Conservation (phyloP, 92 coral and sea anemone genomes). For the Zoanthus sociatus region DNA sequence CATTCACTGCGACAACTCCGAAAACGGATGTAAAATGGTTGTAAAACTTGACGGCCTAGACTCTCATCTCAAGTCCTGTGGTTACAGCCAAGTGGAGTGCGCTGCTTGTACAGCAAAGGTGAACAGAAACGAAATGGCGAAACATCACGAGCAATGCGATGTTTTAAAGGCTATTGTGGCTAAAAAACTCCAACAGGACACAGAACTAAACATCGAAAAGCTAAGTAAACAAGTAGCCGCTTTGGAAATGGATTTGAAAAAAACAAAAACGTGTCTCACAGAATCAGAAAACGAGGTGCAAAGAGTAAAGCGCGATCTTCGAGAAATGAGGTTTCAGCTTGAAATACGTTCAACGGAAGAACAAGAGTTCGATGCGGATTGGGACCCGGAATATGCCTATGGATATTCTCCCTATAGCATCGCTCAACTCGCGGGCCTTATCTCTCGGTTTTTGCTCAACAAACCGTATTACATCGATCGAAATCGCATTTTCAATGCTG, state of each 20-base stretch:
- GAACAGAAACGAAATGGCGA: conserved; percentile 73
- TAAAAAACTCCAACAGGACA: conserved; percentile 57
- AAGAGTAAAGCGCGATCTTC: conserved; percentile 82
- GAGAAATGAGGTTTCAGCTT: conserved; percentile 83
- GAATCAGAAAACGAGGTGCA: conserved; percentile 91
- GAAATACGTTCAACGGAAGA: conserved; percentile 70
- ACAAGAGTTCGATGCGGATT: conserved; percentile 78
- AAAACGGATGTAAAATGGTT: conserved; percentile 94
- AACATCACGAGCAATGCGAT: conserved; percentile 85
- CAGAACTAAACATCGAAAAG: conserved; percentile 75
- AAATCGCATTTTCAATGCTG: conserved; percentile 94
- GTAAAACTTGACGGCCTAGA: conserved; percentile 80
- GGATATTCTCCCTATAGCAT: conserved; percentile 98
- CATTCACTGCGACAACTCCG: conserved; percentile 88
- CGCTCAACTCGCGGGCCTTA: conserved; percentile 85
- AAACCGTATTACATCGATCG: conserved; percentile 95
- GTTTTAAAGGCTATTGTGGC: conserved; percentile 75
- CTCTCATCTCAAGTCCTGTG: conserved; percentile 81
- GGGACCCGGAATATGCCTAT: conserved; percentile 96
- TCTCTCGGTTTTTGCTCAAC: conserved; percentile 83
- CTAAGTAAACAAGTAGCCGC: conserved; percentile 86
- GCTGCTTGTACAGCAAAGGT: conserved; percentile 84
- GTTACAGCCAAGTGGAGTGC: conserved; percentile 81
- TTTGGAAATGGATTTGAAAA: conserved; percentile 86
- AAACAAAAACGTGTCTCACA: conserved; percentile 80